Conservation (phyloP, 2,113 vertebrate genomes). For the Heteronetta atricapilla region DNA sequence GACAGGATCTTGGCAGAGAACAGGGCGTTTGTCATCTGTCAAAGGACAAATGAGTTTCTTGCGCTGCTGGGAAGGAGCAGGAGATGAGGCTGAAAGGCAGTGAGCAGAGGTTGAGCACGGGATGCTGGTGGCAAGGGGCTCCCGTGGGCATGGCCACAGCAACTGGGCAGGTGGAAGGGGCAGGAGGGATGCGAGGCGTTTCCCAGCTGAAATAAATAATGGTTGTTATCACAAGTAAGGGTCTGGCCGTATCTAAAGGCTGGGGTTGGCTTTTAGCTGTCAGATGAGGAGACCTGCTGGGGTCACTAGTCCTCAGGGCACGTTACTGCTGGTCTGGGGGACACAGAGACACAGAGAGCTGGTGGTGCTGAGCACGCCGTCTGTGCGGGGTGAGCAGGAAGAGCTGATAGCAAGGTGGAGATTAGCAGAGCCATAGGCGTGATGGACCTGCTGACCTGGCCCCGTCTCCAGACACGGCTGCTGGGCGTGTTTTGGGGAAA, state of each 20-base stretch:
- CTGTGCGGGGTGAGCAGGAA: background rate
- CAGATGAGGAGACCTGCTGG: background rate
- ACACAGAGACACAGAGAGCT: too few species aligned
- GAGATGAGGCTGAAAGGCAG: background rate
- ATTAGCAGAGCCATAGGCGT: background rate
- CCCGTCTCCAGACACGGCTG: background rate
- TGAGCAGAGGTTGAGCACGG: fast-evolving
- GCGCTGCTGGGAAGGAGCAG: background rate
- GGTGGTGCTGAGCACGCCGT: background rate
- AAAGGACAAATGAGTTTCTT: background rate
- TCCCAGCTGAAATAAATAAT: background rate
- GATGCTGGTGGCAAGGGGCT: background rate
- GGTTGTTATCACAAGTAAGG: background rate
- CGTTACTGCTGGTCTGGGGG: background rate
- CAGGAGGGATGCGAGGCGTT: background rate
- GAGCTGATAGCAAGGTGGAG: background rate
- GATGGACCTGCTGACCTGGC: background rate
- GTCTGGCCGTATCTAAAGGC: background rate
- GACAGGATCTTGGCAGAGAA: background rate
- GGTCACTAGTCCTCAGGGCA: background rate
- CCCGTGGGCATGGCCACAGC: too few species aligned
- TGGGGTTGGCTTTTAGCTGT: background rate
- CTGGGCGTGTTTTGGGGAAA: background rate
- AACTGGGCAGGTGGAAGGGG: background rate
- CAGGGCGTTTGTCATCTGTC: background rate